Evolutionary conservation across 2,888 invertebrate species (phyloP).

Genomic region (Acleris sparsana): DNA sequence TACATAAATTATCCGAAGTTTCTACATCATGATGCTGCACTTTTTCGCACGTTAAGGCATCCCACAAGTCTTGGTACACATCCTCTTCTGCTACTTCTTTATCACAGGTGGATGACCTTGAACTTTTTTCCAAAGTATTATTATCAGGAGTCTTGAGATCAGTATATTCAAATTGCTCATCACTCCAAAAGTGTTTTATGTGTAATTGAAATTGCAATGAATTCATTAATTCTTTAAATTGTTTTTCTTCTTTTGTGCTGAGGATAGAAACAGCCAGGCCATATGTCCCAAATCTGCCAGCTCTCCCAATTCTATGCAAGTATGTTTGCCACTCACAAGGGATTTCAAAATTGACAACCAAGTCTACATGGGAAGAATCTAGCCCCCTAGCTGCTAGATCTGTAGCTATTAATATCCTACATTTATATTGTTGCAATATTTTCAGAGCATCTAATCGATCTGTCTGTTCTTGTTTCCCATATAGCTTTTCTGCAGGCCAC

Average conservation of each 20-base stretch:
- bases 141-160: background rate
- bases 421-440: conserved; percentile 90
- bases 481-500: conserved; percentile 91
- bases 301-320: conserved; percentile 97
- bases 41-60: conserved; percentile 44
- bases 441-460: conserved; percentile 90
- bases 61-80: conserved; percentile 49
- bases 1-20: conserved; percentile 50
- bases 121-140: conserved; percentile 4
- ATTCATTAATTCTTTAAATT: conserved; percentile 83
- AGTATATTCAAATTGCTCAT: conserved; percentile 42
- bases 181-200: conserved; percentile 59
- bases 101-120: conserved; percentile 5
- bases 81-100: conserved; percentile 27
- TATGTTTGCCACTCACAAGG: conserved; percentile 92
- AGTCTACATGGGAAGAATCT: conserved; percentile 95
- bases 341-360: conserved; percentile 96
- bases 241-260: conserved; percentile 84
- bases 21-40: conserved; percentile 41
- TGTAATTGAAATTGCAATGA: conserved; percentile 75
- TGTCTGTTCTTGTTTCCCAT: conserved; percentile 91
- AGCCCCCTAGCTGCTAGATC: conserved; percentile 97
- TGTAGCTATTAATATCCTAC: conserved; percentile 94
- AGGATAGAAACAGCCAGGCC: conserved; percentile 91
- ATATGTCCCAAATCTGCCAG: conserved; percentile 95